phyloP scores from a whole-genome alignment of 2,888 invertebrate species.

The Hirtodrosophila confusa region DNA sequence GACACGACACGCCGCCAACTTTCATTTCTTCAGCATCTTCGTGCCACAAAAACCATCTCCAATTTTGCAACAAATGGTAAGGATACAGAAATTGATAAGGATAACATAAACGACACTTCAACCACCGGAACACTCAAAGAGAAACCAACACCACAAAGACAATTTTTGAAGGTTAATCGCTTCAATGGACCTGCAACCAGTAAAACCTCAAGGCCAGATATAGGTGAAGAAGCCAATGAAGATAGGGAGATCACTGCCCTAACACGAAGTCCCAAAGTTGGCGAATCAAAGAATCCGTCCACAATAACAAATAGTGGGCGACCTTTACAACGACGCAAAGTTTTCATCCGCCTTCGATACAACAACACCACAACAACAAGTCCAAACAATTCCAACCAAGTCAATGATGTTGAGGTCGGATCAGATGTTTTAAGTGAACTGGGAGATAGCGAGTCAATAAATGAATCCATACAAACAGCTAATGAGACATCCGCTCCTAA shows the following conservation, averaged over 20 bases:
- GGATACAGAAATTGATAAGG: not conserved
- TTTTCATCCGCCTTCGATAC: not conserved
- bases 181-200: not conserved
- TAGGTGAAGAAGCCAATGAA: not conserved
- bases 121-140: not conserved
- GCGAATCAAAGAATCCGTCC: not conserved
- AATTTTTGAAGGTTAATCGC: not conserved
- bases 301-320: not conserved
- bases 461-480: not conserved
- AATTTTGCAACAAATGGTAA: not conserved
- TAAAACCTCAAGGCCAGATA: not conserved
- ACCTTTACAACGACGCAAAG: not conserved
- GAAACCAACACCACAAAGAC: not conserved
- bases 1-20: conserved; percentile 12
- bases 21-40: conserved; percentile 19
- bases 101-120: not conserved
- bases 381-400: not conserved
- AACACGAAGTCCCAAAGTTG: not conserved
- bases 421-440: not conserved
- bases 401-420: not conserved
- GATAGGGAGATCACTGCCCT: too few relatives aligned
- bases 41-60: conserved; percentile 5
- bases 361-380: not conserved
- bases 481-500: not conserved
- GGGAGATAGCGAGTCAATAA: not conserved